Evolutionary conservation across 2,797 vertebrate species (phyloP).

Genomic region (Microtus californicus): DNA sequence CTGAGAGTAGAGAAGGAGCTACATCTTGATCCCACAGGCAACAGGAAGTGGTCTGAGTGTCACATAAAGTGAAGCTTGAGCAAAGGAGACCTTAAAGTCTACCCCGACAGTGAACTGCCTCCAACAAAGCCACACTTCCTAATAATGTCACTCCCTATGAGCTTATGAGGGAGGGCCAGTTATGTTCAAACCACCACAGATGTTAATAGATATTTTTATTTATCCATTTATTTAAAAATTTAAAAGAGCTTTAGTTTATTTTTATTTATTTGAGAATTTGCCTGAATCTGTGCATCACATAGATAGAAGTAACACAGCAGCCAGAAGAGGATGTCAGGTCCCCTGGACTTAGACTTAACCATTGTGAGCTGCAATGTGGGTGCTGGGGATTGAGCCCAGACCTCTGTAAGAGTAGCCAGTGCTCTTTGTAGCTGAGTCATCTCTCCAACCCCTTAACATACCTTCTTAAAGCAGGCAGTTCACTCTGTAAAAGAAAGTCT

Average conservation of each 20-base stretch:
- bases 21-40: not conserved
- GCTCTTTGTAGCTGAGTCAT: not conserved
- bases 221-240: not conserved
- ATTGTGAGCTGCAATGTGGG: not conserved
- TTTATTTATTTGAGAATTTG: not conserved
- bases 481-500: not conserved
- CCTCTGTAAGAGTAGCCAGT: not conserved
- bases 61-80: not conserved
- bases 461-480: not conserved
- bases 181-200: not conserved
- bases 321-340: not conserved
- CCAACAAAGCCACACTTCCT: not conserved
- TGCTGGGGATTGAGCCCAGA: not conserved
- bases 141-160: not conserved
- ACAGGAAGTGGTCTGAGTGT: not conserved
- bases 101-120: not conserved
- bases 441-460: not conserved
- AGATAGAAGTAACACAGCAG: too few relatives aligned
- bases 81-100: not conserved
- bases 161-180: not conserved
- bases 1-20: not conserved
- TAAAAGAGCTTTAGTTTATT: not conserved
- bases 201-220: not conserved
- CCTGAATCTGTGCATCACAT: not conserved
- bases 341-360: not conserved